phyloP scores from a whole-genome alignment of 2,113 vertebrate genomes.

The Dolichallabes microphthalmus region DNA sequence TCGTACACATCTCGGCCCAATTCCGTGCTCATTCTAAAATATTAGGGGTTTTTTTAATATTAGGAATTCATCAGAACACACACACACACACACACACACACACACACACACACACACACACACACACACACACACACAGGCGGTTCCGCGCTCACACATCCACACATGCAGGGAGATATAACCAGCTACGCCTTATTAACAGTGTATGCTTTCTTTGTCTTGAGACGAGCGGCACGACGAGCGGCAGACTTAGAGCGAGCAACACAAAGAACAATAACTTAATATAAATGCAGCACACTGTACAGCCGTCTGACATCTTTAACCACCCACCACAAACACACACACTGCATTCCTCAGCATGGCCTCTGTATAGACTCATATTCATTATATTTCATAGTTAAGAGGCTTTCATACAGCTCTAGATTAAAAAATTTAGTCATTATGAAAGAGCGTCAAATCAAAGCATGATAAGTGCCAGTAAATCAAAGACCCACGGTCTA shows the following conservation, averaged over 20 bases:
- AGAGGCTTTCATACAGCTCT: not conserved
- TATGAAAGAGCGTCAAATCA: not conserved
- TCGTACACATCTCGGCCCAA: not conserved
- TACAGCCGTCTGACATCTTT: not conserved
- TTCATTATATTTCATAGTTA: slow-evolving; percentile 12
- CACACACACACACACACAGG: slow-evolving; percentile 16
- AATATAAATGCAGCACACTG: slow-evolving; percentile 11
- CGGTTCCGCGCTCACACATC: not conserved
- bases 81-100: slow-evolving; percentile 26
- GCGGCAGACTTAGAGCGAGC: slow-evolving; percentile 37
- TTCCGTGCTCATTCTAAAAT: not conserved
- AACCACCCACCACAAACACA: not conserved
- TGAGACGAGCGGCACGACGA: slow-evolving; percentile 54
- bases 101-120: slow-evolving; percentile 33
- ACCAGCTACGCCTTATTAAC: slow-evolving; percentile 57
- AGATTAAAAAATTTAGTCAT: not conserved
- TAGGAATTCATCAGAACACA: slow-evolving; percentile 3
- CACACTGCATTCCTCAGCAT: slow-evolving; percentile 4
- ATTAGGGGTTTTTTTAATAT: not conserved
- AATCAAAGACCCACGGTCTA: slow-evolving; percentile 9
- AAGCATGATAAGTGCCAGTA: not conserved
- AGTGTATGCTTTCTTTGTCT: slow-evolving; percentile 58
- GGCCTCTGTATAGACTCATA: slow-evolving; percentile 1
- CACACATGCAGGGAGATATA: slow-evolving; percentile 33
- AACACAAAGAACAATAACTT: slow-evolving; percentile 33